Base-by-base conservation (phyloP, 1,140 invertebrate species). In the Heliconius hewitsoni region DNA sequence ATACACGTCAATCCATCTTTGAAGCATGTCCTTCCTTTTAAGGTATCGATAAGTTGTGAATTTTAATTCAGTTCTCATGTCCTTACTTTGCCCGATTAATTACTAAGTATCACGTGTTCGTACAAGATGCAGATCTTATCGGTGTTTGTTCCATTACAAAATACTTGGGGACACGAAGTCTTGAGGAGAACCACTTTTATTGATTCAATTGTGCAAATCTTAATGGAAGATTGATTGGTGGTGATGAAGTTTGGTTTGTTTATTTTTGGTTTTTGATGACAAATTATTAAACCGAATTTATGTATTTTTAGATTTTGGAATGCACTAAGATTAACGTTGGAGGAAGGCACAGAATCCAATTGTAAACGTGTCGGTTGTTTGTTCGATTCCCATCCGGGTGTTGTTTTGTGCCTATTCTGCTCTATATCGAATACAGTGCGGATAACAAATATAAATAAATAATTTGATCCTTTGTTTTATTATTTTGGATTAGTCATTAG, bases 31-130 rank as follows among this genome's bases (percentile, higher is more conserved):
- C 23, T 78, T 74, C 73, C 66, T 70, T 72, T 75, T 75, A 52
- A 72, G 78, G 73, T 60, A 75, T 75, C 78, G 78, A 79, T 75
- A 79, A 75, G 42, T 75, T 57, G 78, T 79, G 73, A 75, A 79
- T 79, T 79, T 75, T 79, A 79, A 79, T 79, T 79, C 73, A 42
- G 55, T 79, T 75, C 71, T 72, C 78, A 27, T 75, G 78, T 79
- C 74, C 74, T 78, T 75, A 34, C 42, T 71, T 27, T 75, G 39
- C 71, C 60, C 78, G 78, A 75, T 79, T 75, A 79, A 79, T 79
- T 79, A 73, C 73, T 52, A 27, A 60, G 60, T 60, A 74, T 79
- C 75, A 76, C 66, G n/a, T 75, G 23, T 27, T 19, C 27, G 3
- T 72, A 57, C 74, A 57, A 71, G 78, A 46, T 46, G 42, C 42